Evolutionary conservation across 2,888 invertebrate genomes (phyloP).

Genomic region (Theretra japonica): DNA sequence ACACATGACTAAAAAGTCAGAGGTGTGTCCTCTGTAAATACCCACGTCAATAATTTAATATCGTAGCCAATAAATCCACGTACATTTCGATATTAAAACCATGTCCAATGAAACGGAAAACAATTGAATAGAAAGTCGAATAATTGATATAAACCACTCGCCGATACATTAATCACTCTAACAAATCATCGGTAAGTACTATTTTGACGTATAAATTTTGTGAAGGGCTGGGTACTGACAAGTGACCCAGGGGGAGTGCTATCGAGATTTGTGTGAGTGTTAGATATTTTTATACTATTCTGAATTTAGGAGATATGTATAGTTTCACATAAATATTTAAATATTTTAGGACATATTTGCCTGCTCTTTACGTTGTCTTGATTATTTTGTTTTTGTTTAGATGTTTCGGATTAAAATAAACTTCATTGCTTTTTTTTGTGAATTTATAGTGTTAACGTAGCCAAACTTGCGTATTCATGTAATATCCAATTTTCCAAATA

Average conservation of each 20-base stretch:
- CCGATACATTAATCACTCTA: conserved; percentile 63
- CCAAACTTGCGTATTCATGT: too few species aligned
- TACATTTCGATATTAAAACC: conserved; percentile 51
- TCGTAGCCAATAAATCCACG: conserved; percentile 43
- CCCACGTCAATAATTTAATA: conserved; percentile 29
- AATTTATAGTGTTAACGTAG: too few species aligned
- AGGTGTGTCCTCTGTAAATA: neutral
- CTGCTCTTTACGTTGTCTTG: too few species aligned
- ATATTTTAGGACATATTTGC: too few species aligned
- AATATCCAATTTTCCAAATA: too few species aligned
- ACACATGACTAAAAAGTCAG: too few species aligned
- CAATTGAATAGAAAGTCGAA: conserved; percentile 62
- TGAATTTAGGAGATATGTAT: too few species aligned
- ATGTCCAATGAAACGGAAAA: conserved; percentile 55
- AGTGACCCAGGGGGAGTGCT: neutral
- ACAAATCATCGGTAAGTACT: conserved; percentile 62
- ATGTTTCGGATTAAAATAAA: neutral
- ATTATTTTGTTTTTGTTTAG: too few species aligned
- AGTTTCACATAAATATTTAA: neutral
- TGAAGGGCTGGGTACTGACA: conserved; percentile 51
- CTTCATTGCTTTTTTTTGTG: too few species aligned
- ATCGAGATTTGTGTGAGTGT: conserved; percentile 8
- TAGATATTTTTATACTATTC: neutral
- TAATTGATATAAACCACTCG: conserved; percentile 66
- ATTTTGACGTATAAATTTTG: conserved; percentile 59